Evolutionary conservation across 1,140 invertebrate species (phyloP), one percentile per base, ranked within the genome.

Genomic region (Coelopa frigida): DNA sequence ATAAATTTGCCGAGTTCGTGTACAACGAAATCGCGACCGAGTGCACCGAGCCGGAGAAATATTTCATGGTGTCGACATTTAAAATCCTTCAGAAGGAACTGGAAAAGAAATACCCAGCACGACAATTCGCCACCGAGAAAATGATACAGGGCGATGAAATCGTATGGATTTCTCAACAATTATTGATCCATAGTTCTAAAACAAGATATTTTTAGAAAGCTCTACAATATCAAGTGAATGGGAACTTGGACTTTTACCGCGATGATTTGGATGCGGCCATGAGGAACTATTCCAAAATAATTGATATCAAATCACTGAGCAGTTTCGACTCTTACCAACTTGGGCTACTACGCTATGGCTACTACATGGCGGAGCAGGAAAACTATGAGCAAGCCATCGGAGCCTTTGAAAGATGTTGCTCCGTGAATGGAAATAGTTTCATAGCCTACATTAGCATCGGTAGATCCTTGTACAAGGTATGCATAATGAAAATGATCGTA

Each of bases 1-100:
- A 55, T 29, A 54, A 61, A 27, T 65, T 65, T 18, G 57, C 41
- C 1, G 32, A 58, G 29, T 48, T 61, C 1, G 44, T 65, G 3
- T 64, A 59, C 6, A 20, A 24, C 0, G 17, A 49, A 20, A 23
- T 64, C 4, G 27, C 53, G 31, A 5, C 36, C 6, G 20, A 50
- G 14, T 55, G 53, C 20, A 27, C 14, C 2, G 51, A 52, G 5
- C 15, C 50, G 1, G 52, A 61, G 12, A 38, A 46, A 1, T 65
- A 64, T 53, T 44, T 59, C 44, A 43, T 61, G 3, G 44, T 20
- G 0, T 51, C 52, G 0, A 58, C 59, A 21, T 24, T 61, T 35
- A 43, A 24, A 7, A 27, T 61, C 2, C 8, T 64, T 6, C 43
- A 49, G 0, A 41, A 54, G 3, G 23, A 47, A 36, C 8, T 59